Evolutionary conservation across 2,113 vertebrate species (phyloP), one percentile per base, ranked within the genome.

Genomic region (Pitta sordida): DNA sequence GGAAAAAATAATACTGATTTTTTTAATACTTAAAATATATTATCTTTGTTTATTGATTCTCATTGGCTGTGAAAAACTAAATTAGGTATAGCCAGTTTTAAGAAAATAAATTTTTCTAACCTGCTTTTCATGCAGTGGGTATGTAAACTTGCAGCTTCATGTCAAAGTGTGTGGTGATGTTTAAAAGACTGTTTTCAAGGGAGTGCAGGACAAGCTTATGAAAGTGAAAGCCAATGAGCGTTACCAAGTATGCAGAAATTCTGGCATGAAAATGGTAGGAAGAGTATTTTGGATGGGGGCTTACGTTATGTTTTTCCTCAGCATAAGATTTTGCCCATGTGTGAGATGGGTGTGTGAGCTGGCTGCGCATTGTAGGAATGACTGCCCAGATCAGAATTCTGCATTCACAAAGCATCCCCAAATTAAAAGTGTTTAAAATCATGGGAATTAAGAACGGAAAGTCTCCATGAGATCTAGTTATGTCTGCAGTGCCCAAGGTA

Each of bases 121-220:
- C 1, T 43, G 6, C 3, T 68, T 2, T 68, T 68, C 1, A 1
- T 78, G 11, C 13, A 41, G 0, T 26, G 24, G 4, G 2, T 75
- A 9, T n/a, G 22, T 44, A 43, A 71, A 82, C 24, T 23, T 62
- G 37, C 65, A 59, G 3, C 18, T 78, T 87, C 8, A 3, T 59
- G 60, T 32, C 5, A 1, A 24, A 39, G 11, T 24, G 3, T 81
- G 10, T 41, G 20, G 29, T 30, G 22, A 46, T 70, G 8, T 7
- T n/a, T 69, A 17, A 19, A 77, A 65, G 11, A 20, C 5, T 60
- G n/a, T 74, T 83, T 18, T 80, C 14, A 68, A 19, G 53, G 26
- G 13, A 76, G 37, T 48, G 16, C 5, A 39, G 68, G 39, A 21
- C 17, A 48, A 48, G 13, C 12, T 65, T 20, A 29, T 60, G 24